Base-by-base conservation (phyloP, 2,888 invertebrate genomes). In the Anodontia alba region DNA sequence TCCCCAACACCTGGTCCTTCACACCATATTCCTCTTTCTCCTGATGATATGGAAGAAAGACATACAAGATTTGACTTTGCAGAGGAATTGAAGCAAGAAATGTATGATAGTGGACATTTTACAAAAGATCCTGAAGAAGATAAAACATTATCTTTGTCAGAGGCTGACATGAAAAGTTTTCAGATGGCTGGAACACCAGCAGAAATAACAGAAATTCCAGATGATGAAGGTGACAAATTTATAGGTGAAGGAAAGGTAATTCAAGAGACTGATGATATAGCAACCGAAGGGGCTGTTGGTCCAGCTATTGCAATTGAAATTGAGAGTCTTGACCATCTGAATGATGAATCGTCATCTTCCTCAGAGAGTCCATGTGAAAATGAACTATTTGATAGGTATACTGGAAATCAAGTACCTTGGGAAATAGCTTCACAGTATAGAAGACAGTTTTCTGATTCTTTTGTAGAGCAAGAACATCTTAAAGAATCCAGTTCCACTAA, bases 381-480 rank as follows among this genome's bases (percentile, higher is more conserved):
- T 83, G 91, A 91, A 77, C 80, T 93, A 8, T 93, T 92, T 83
- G 93, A 93, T 86, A 91, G 91, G 80, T 80, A 85, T n/a, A 90
- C 90, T 68, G 94, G 91, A 0, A 77, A 77, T 62, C 83, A 80
- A 71, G 80, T 89, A 26, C 92, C 92, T 15, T 92, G 92, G 92
- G 92, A 92, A 85, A 89, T 90, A 43, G 90, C 89, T 46, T 89
- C 90, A 73, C 92, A 92, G 80, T 92, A 90, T 81, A 88, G 85
- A 68, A 79, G 92, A 29, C 92, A 92, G 84, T 91, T 92, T 78
- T 92, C 92, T 43, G 91, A 92, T 70, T 89, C 91, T 0, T 91
- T 83, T 72, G 71, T 86, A 67, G 89, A 91, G 49, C 91, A 92
- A 73, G 90, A 90, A 66, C 82, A 84, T 62, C 80, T 76, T 54